A percentile compares a stretch with the other conserved stretches of the same genome.
Conservation (phyloP, 2,888 invertebrate species). For the Polydrusus cervinus region DNA sequence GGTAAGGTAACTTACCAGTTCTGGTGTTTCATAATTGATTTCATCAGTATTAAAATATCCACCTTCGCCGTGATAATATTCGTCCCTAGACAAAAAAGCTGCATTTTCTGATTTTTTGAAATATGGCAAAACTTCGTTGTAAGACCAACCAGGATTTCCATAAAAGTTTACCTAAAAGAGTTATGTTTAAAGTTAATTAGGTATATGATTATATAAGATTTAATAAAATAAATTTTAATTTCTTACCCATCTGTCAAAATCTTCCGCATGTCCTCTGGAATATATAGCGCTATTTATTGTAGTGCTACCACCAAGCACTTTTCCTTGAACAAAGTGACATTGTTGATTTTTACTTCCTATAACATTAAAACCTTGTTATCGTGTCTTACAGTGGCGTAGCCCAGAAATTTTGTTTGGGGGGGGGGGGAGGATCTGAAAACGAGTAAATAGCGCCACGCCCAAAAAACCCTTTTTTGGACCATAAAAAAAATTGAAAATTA, state of each 20-base stretch:
- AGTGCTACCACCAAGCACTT: slow-evolving; percentile 80
- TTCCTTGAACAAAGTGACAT: slow-evolving; percentile 58
- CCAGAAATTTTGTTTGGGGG: no score
- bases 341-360: slow-evolving; percentile 6
- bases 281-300: slow-evolving; percentile 80
- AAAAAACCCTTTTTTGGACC: no score
- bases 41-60: slow-evolving; percentile 16
- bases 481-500: no score
- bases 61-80: slow-evolving; percentile 23
- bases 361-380: neutral
- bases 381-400: neutral
- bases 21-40: slow-evolving; percentile 1
- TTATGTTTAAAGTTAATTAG: neutral
- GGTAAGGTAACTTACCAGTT: neutral
- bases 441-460: no score
- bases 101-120: slow-evolving; percentile 42
- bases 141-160: slow-evolving; percentile 79
- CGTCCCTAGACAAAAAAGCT: slow-evolving; percentile 56
- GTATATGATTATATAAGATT: no score
- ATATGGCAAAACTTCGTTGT: slow-evolving; percentile 57
- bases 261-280: slow-evolving; percentile 75
- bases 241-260: slow-evolving; percentile 78
- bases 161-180: slow-evolving; percentile 9
- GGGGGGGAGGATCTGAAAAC: no score
- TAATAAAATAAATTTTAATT: neutral